Conservation (phyloP, 2,113 vertebrate genomes). For the Neomonachus schauinslandi region DNA sequence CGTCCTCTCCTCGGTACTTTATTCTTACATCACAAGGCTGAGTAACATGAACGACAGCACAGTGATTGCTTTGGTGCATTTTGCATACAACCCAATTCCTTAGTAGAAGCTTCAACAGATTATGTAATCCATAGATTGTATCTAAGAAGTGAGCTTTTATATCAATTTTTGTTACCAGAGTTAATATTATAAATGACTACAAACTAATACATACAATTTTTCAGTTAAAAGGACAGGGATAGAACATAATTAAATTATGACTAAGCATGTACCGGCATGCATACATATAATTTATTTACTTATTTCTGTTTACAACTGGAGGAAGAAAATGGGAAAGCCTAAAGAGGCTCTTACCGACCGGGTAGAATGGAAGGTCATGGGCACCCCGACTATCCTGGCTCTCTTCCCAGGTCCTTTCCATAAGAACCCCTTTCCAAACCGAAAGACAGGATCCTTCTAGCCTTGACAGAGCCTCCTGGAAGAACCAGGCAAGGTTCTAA, state of each 20-base stretch:
- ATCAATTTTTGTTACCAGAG: neutral
- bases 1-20: accelerated
- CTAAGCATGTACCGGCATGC: neutral
- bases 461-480: neutral
- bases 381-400: accelerated
- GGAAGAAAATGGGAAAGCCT: neutral
- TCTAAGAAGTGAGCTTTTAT: neutral
- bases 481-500: neutral
- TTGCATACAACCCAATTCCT: neutral
- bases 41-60: neutral
- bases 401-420: neutral
- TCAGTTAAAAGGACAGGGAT: neutral
- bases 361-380: neutral
- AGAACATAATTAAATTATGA: neutral
- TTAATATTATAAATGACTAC: neutral
- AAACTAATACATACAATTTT: neutral
- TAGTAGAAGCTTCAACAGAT: neutral
- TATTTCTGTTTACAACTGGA: neutral
- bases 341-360: accelerated
- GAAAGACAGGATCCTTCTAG: neutral
- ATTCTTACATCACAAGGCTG: accelerated
- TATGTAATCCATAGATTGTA: neutral
- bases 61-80: neutral
- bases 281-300: neutral
- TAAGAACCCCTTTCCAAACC: neutral